Evolutionary conservation across 2,888 invertebrate species (phyloP), one percentile per base, ranked within the genome.

Genomic region (Eutolmus rufibarbis): DNA sequence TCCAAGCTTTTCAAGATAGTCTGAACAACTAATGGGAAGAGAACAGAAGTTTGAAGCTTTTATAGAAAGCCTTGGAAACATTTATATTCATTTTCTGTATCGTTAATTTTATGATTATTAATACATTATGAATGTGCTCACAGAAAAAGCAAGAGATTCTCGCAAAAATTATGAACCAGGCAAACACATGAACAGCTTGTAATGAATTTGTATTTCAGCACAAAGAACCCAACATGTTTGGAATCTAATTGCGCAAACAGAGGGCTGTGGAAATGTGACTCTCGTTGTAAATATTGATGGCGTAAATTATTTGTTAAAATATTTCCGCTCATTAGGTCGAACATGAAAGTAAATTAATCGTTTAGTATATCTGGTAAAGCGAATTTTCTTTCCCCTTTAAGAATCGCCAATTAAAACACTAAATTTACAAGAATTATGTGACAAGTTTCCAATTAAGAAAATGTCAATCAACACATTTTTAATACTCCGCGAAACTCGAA

Each of bases 31-130:
- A 76, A 76, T 76, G 14, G 12, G 34, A 76, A 37, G 12, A 16
- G 74, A 23, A 40, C 37, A 74, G 34, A 28, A 19, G 12, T 8
- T 74, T 14, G 19, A 40, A 46, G 46, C 74, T 34, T 74, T 74
- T 85, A 74, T 74, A 74, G 40, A 19, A 46, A 74, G n/a, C 31
- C 28, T n/a, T 66, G 40, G 19, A 37, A 66, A 12, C 82, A 57
- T 87, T 87, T 56, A 84, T 87, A 57, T 76, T 84, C 84, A 84
- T 87, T 87, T 87, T 87, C 87, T 87, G 76, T 87, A 76, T 57
- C 74, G 87, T 87, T 87, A 84, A 87, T 87, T 87, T 87, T 87
- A 84, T 87, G 82, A 77, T 87, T 87, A 87, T 82, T 82, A 87
- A 82, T 87, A 87, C 40, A 82, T 82, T 82, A 56, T 23, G 82